Evolutionary conservation across 2,113 vertebrate genomes (phyloP).

Genomic region (Tragulus kanchil): DNA sequence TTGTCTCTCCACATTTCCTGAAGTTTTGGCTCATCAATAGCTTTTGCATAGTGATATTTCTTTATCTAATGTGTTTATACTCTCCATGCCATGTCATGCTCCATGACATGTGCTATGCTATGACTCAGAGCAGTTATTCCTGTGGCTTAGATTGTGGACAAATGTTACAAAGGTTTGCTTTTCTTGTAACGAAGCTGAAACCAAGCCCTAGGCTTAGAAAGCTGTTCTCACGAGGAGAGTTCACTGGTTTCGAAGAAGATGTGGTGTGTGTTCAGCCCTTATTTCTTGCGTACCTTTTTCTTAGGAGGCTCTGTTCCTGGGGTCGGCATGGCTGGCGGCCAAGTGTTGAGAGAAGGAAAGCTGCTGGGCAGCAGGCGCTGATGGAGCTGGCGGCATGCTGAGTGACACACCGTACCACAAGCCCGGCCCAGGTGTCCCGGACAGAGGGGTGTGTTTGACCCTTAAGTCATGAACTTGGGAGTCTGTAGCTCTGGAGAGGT

Average conservation of each 20-base stretch:
- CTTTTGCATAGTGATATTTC: background rate
- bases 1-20: background rate
- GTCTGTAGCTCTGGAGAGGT: background rate
- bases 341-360: conserved; percentile 84
- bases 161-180: background rate
- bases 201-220: background rate
- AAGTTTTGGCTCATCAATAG: background rate
- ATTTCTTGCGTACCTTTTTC: conserved; percentile 63
- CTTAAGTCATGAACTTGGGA: conserved; percentile 39
- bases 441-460: conserved; percentile 61
- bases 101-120: background rate
- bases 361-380: conserved; percentile 71
- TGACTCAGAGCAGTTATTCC: background rate
- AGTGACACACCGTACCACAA: conserved; percentile 69
- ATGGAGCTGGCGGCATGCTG: conserved; percentile 67
- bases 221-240: background rate
- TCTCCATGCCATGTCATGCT: background rate
- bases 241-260: background rate
- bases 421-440: conserved; percentile 78
- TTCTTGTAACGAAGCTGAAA: background rate
- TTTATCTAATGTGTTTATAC: background rate
- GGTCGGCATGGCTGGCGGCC: conserved; percentile 64
- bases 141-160: background rate
- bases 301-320: conserved; percentile 68
- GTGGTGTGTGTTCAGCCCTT: background rate